Base-by-base conservation (phyloP, 1,140 invertebrate species). In the Trissolcus basalis region DNA sequence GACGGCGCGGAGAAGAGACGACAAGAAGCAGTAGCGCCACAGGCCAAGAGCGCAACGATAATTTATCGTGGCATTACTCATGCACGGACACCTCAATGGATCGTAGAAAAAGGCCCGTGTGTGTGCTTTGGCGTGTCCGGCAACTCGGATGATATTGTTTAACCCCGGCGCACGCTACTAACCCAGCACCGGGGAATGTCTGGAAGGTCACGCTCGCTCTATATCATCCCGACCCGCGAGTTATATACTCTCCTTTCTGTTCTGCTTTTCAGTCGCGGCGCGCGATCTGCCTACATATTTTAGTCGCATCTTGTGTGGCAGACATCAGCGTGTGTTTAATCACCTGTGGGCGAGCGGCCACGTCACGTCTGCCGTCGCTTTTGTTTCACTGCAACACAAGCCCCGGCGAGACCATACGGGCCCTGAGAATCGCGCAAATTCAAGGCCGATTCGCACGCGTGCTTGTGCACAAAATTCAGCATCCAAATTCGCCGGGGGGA, bases 61-160 rank as follows among this genome's bases (percentile, higher is more conserved):
- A 86, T 86, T 86, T 86, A 86, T 86, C 81, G 81, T 79, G 70
- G 81, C 84, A 86, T 86, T 86, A 86, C 84, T 86, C 83, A 85
- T 73, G 50, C 76, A 83, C 81, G 79, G 85, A 86, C 85, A 85
- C 85, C 81, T 86, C 73, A 86, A 86, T 86, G 84, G 83, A 69
- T 80, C 68, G 70, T 71, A 79, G 78, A 73, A 43, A 79, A 73
- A 75, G 72, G 61, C 74, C 71, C 41, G n/a, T 59, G 74, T 79
- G 79, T 71, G 68, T 59, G 58, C 69, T 68, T 74, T 69, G 60
- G 79, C 58, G 80, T 75, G 79, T 80, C 77, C 78, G 63, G 50
- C 67, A 64, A 61, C 74, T 64, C 77, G 72, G 79, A 81, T 84
- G 81, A 86, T 86, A 85, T 85, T 83, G 82, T 85, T 83, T 81